Conservation (phyloP, 2,797 vertebrate genomes). For the Hoplostethus mediterraneus region DNA sequence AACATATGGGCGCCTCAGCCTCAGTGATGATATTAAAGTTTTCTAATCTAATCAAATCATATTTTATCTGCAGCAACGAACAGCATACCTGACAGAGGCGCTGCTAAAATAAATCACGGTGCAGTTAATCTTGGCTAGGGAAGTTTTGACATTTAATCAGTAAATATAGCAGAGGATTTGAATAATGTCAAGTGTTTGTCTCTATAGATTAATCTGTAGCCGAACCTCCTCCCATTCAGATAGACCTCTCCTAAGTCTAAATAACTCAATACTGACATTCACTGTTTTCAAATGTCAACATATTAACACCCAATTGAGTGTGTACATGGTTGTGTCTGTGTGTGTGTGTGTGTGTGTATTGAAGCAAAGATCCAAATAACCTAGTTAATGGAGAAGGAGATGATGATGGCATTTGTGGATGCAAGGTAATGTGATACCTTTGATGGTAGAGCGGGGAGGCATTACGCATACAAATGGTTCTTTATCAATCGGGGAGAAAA, state of each 20-base stretch:
- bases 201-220: slow-evolving; percentile 51
- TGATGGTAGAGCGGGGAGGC: slow-evolving; percentile 55
- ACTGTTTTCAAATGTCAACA: slow-evolving; percentile 65
- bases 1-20: slow-evolving; percentile 10
- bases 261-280: slow-evolving; percentile 42
- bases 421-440: slow-evolving; percentile 65
- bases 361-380: slow-evolving; percentile 59
- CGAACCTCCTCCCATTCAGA: slow-evolving; percentile 31
- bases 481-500: slow-evolving; percentile 53
- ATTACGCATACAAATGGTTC: slow-evolving; percentile 68
- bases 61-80: slow-evolving; percentile 33
- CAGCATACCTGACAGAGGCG: slow-evolving; percentile 34
- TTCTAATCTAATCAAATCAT: slow-evolving; percentile 49
- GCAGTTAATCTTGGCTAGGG: slow-evolving; percentile 37
- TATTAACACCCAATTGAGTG: slow-evolving; percentile 55
- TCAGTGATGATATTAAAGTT: slow-evolving; percentile 50
- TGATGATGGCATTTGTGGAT: slow-evolving; percentile 68
- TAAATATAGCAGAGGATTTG: slow-evolving; percentile 58
- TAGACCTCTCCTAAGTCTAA: slow-evolving; percentile 29
- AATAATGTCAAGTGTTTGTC: slow-evolving; percentile 68
- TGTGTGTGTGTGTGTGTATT: slow-evolving; percentile 17
- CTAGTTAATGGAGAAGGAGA: slow-evolving; percentile 72
- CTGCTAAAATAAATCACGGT: slow-evolving; percentile 54
- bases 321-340: not conserved
- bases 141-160: slow-evolving; percentile 73